Base-by-base conservation (phyloP, 2,113 vertebrate species). In the Calypte anna region DNA sequence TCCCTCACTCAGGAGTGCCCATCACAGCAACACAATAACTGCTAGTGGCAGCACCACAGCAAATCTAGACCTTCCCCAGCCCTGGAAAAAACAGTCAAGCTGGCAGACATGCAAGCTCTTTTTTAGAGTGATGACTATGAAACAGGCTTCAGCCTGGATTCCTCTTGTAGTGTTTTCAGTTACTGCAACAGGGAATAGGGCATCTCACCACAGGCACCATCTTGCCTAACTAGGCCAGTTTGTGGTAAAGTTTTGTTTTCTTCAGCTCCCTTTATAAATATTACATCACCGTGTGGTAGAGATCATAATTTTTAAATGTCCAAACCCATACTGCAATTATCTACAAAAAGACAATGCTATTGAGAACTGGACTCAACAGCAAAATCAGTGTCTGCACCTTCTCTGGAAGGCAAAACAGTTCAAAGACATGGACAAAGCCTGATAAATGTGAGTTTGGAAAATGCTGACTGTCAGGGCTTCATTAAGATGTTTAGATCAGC, bases 211-310 rank as follows among this genome's bases (percentile, higher is more conserved):
- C 93, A 89, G 74, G 58, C 84, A 59, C 87, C 82, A 72, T 82
- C 69, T 73, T 80, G 55, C 63, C 72, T 86, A 94, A 67, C 28
- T 25, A 84, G 59, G 20, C 40, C 36, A 62, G 24, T 73, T 77
- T 93, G 90, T 89, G 81, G 87, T 91, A 66, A 92, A 85, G 66
- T 54, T 86, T 92, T 87, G 73, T 89, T 55, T 89, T 92, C 86
- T 46, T 79, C 18, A 5, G 12, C 67, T 94, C 46, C 58, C 59
- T 94, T 69, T 51, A 91, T 46, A 91, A 93, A 92, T 57, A 63
- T 69, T 79, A 51, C 58, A 76, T 67, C 22, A 15, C 48, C 70
- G 88, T 80, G 75, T 92, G 82, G 84, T 28, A 85, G 20, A 85
- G 43, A 82, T 85, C 68, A 86, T 76, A 1, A 10, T 55, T 77